phyloP scores from a whole-genome alignment of 2,797 vertebrate genomes.

The Orestias chungarensis region DNA sequence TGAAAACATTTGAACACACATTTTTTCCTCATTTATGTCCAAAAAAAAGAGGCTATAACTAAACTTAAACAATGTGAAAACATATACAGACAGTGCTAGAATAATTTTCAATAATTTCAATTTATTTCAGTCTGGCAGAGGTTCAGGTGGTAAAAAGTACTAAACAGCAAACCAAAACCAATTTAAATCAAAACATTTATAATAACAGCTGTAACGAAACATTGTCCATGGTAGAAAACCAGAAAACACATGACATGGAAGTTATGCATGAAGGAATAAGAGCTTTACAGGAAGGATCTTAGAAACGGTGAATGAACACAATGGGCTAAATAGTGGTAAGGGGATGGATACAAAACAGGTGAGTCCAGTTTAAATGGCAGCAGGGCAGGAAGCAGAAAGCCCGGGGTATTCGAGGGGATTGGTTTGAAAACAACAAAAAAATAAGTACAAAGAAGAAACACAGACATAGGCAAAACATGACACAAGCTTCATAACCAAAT shows the following conservation, averaged over 20 bases:
- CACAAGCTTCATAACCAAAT: background rate
- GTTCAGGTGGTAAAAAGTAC: too few relatives aligned
- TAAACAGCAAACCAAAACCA: too few relatives aligned
- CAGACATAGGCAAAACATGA: background rate
- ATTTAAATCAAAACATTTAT: too few relatives aligned
- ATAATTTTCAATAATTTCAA: too few relatives aligned
- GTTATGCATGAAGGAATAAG: background rate
- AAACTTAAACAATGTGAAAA: background rate
- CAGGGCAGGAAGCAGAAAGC: background rate
- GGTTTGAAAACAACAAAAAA: background rate
- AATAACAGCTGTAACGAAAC: too few relatives aligned
- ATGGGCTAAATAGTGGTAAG: background rate
- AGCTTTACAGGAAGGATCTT: background rate
- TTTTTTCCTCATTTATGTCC: background rate
- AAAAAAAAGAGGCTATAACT: background rate
- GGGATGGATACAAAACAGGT: too few relatives aligned
- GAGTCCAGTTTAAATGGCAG: too few relatives aligned
- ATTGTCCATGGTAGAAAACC: too few relatives aligned
- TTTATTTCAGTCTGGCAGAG: too few relatives aligned
- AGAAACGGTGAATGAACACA: background rate
- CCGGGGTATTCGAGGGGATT: background rate
- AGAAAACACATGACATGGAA: background rate
- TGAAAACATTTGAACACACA: background rate
- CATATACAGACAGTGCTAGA: background rate
- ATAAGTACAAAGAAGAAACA: background rate